Evolutionary conservation across 37 sponge, comb jelly and placozoan genomes (phyloP).

Genomic region (Halichondria panicea): DNA sequence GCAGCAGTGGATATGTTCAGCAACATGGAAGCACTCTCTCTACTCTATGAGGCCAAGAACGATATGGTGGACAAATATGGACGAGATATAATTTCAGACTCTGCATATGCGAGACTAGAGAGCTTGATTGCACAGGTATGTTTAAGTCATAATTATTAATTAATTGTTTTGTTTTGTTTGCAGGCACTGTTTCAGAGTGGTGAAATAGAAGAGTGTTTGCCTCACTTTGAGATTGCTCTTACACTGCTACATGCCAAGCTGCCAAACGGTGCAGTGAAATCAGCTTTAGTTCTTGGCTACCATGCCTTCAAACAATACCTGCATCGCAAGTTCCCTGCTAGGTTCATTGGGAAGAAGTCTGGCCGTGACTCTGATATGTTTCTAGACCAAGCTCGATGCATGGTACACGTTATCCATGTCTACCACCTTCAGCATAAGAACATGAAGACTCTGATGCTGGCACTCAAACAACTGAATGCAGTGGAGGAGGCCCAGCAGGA

Average conservation of each 20-base stretch:
- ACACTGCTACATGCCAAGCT: conserved; percentile 35
- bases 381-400: conserved; percentile 61
- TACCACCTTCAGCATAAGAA: conserved; percentile 70
- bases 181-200: conserved; percentile 76
- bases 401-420: conserved; percentile 64
- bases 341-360: conserved; percentile 18
- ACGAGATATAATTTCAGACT: conserved; percentile 1
- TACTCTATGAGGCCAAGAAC: conserved; percentile 65
- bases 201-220: conserved; percentile 56
- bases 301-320: conserved; percentile 54
- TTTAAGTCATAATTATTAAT: neutral
- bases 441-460: conserved; percentile 55
- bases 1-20: conserved; percentile 68
- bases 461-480: conserved; percentile 68
- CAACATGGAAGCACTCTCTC: conserved; percentile 78
- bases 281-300: neutral
- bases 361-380: conserved; percentile 24
- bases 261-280: conserved; percentile 11
- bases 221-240: conserved; percentile 51
- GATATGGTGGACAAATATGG: conserved; percentile 11
- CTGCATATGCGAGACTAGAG: conserved; percentile 46
- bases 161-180: neutral
- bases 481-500: conserved; percentile 67
- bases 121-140: conserved; percentile 62
- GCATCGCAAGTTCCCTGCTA: conserved; percentile 51